These are phyloP conservation scores for Pterophyllum scalare DNA, from an alignment of 2,113 vertebrate species.

Conservation along the genomic window DNA sequence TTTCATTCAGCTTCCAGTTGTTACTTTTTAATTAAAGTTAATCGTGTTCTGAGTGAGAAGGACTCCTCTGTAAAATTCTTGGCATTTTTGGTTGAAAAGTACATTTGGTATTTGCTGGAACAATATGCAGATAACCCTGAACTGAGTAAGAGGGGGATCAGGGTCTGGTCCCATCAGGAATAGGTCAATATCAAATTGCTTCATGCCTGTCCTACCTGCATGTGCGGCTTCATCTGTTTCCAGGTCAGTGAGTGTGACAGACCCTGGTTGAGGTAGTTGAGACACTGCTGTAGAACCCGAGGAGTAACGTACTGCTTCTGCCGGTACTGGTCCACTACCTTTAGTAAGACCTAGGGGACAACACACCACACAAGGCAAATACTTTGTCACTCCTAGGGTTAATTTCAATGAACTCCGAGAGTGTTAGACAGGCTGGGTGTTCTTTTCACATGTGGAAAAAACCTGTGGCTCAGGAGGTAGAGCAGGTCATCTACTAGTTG, in stretches of 20 bases:
- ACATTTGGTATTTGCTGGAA: not conserved
- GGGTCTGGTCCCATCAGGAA: not conserved
- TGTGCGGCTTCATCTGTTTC: constrained; percentile 97
- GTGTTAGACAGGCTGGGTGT: too few relatives aligned
- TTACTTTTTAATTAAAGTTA: not conserved
- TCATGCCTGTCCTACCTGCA: constrained; percentile 83
- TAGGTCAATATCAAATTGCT: not conserved
- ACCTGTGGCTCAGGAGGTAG: too few relatives aligned
- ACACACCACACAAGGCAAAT: not conserved
- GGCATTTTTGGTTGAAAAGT: not conserved
- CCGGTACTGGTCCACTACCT: constrained; percentile 92
- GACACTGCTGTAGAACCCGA: constrained; percentile 91
- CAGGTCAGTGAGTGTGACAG: constrained; percentile 93
- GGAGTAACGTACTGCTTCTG: constrained; percentile 92
- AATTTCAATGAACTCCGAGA: too few relatives aligned
- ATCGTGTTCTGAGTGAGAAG: not conserved
- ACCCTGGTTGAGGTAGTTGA: constrained; percentile 92
- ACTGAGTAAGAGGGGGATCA: not conserved
- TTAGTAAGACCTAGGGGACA: constrained; percentile 87
- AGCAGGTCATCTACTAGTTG: too few relatives aligned
- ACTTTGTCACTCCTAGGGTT: too few relatives aligned
- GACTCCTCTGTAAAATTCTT: not conserved
- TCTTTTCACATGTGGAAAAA: too few relatives aligned
- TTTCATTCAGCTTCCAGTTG: not conserved
- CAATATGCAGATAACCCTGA: not conserved